Evolutionary conservation across 2,888 invertebrate species (phyloP).

Genomic region (Pristionchus maxplancki): DNA sequence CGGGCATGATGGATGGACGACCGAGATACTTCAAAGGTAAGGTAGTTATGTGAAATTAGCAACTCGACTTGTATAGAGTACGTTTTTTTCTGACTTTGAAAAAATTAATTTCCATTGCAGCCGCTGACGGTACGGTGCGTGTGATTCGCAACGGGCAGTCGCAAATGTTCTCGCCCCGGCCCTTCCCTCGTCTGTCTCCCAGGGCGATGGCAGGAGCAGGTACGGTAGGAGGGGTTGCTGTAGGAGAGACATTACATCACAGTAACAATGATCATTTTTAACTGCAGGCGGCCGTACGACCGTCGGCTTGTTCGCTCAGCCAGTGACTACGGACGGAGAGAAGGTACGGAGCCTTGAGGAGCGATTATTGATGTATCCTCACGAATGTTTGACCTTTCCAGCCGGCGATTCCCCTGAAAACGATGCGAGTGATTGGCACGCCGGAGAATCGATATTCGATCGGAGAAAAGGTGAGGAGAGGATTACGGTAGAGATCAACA

Average conservation of each 20-base stretch:
- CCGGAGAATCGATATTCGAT: background rate
- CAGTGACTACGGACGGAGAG: background rate
- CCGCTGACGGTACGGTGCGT: background rate
- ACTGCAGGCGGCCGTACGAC: no score
- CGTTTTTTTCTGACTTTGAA: no score
- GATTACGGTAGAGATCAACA: background rate
- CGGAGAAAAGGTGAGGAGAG: background rate
- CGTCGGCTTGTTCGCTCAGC: no score
- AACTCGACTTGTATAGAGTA: no score
- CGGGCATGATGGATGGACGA: background rate
- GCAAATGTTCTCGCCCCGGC: background rate
- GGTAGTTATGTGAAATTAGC: background rate
- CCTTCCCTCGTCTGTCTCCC: background rate
- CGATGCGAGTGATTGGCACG: background rate
- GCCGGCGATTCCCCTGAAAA: background rate
- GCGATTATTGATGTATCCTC: background rate
- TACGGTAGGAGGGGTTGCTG: background rate
- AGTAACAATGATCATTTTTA: background rate
- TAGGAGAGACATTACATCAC: background rate
- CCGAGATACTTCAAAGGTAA: conserved; percentile 15
- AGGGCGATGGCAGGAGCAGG: background rate
- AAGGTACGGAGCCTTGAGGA: background rate
- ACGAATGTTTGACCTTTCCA: background rate
- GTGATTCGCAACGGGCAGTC: background rate
- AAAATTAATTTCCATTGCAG: background rate